These are phyloP conservation scores for Melitaea athalia DNA, from an alignment of 2,888 invertebrate species.

Conservation along the genomic window DNA sequence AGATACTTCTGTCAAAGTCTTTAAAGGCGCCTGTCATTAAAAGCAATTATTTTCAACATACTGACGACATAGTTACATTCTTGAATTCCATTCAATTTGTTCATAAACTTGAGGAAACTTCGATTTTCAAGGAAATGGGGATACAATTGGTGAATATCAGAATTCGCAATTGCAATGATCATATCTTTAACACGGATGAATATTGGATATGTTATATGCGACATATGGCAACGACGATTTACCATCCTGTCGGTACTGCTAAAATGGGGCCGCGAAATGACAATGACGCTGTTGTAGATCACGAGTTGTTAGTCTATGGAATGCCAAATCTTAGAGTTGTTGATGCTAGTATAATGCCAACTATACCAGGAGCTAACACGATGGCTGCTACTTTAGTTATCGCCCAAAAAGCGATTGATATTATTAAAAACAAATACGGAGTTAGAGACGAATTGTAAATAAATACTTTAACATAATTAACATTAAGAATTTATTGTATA, in stretches of 20 bases:
- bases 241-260: slow-evolving; percentile 87
- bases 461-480: background rate
- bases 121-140: slow-evolving; percentile 58
- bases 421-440: slow-evolving; percentile 60
- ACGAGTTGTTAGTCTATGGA: slow-evolving; percentile 77
- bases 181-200: slow-evolving; percentile 55
- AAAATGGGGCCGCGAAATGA: slow-evolving; percentile 84
- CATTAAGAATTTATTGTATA: too few species aligned
- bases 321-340: slow-evolving; percentile 76
- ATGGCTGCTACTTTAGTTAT: slow-evolving; percentile 80
- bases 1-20: slow-evolving; percentile 76
- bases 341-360: slow-evolving; percentile 79
- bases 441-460: slow-evolving; percentile 50
- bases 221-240: slow-evolving; percentile 79
- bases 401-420: slow-evolving; percentile 73
- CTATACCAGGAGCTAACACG: slow-evolving; percentile 80
- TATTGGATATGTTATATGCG: slow-evolving; percentile 83
- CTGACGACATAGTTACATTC: slow-evolving; percentile 75
- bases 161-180: slow-evolving; percentile 57
- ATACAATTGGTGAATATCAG: slow-evolving; percentile 56
- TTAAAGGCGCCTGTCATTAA: slow-evolving; percentile 78
- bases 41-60: slow-evolving; percentile 83
- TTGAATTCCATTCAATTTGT: slow-evolving; percentile 63
- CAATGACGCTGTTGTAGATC: slow-evolving; percentile 74
- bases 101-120: slow-evolving; percentile 61